Evolutionary conservation across 2,113 vertebrate species (phyloP).

Genomic region (Pycnonotus jocosus): DNA sequence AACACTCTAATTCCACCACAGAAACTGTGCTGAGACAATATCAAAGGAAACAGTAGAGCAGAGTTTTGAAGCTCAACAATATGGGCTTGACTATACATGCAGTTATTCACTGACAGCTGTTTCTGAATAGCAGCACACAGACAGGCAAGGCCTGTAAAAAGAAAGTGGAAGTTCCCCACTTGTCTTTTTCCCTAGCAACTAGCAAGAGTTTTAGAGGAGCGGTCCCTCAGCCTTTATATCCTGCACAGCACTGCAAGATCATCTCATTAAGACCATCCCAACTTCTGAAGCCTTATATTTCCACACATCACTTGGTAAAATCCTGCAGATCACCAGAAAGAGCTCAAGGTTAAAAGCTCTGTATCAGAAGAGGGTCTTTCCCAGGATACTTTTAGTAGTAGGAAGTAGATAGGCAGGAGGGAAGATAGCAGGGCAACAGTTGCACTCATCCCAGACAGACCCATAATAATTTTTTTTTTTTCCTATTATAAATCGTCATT

Average conservation of each 20-base stretch:
- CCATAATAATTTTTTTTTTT: background rate
- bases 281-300: background rate
- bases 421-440: background rate
- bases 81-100: background rate
- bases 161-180: background rate
- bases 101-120: background rate
- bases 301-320: background rate
- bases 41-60: background rate
- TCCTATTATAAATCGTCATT: background rate
- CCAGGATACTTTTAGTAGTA: background rate
- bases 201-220: background rate
- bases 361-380: background rate
- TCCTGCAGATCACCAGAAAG: background rate
- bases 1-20: background rate
- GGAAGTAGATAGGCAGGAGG: background rate
- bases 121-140: background rate
- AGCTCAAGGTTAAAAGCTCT: background rate
- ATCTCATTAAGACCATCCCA: background rate
- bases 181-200: background rate
- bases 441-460: background rate
- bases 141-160: background rate
- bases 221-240: background rate
- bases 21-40: background rate
- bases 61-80: slow-evolving; percentile 9
- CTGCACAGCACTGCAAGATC: background rate